These are phyloP conservation scores for Ibycter americanus DNA, from an alignment of 2,797 vertebrate species.

Conservation along the genomic window DNA sequence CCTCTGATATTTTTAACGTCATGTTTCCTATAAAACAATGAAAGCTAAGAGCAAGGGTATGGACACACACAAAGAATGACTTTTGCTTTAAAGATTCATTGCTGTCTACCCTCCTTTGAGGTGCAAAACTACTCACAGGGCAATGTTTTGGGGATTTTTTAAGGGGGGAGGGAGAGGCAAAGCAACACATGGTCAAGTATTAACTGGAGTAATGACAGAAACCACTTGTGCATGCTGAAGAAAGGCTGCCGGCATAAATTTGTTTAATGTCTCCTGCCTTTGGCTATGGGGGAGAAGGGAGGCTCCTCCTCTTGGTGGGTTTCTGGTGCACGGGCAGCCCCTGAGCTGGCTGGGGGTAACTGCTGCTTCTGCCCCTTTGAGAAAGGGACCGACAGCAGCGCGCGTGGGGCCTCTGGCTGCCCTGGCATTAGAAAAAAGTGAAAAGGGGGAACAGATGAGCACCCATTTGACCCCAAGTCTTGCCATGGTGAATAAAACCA, in stretches of 20 bases:
- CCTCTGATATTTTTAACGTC: background rate
- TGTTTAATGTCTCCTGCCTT: background rate
- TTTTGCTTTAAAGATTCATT: background rate
- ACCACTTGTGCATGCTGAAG: background rate
- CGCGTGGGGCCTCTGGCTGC: accelerated
- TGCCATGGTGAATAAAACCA: background rate
- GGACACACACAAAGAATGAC: background rate
- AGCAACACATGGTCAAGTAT: background rate
- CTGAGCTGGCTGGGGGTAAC: accelerated
- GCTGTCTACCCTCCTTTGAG: background rate
- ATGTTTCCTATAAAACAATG: background rate
- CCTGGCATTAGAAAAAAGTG: background rate
- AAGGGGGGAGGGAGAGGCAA: background rate
- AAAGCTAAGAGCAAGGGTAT: background rate
- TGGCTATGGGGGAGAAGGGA: background rate
- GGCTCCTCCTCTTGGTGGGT: background rate
- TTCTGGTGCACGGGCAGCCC: background rate
- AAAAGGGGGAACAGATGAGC: background rate
- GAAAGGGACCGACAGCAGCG: background rate
- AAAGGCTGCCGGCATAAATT: background rate
- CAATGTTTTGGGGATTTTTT: background rate
- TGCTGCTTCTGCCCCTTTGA: background rate
- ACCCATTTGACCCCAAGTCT: background rate
- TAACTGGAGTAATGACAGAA: background rate
- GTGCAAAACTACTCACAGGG: background rate